Evolutionary conservation across 2,888 invertebrate species (phyloP).

Genomic region (Polyommatus iphigenia): DNA sequence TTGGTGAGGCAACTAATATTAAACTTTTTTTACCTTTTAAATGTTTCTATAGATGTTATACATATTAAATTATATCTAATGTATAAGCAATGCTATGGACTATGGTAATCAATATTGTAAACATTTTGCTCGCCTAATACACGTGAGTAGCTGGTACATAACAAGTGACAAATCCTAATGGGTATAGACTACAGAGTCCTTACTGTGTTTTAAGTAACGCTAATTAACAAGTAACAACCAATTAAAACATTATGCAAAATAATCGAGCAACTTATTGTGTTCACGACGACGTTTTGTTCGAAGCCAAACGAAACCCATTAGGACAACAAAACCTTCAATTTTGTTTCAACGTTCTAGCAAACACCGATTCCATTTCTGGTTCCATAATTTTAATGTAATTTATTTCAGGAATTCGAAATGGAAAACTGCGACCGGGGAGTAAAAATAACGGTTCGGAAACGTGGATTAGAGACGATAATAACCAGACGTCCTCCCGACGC

Average conservation of each 20-base stretch:
- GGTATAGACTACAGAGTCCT: background rate
- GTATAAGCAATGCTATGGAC: too few species aligned
- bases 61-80: too few species aligned
- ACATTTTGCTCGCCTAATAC: background rate
- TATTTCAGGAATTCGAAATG: background rate
- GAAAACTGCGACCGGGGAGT: background rate
- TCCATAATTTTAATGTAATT: background rate
- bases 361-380: background rate
- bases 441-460: conserved; percentile 26
- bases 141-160: background rate
- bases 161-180: background rate
- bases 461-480: conserved; percentile 20
- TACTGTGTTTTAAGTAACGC: background rate
- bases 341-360: background rate
- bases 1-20: background rate
- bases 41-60: too few species aligned
- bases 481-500: conserved; percentile 26
- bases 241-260: conserved; percentile 9
- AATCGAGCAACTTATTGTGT: background rate
- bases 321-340: background rate
- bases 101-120: too few species aligned
- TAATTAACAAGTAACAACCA: background rate
- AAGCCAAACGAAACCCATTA: background rate
- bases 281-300: background rate
- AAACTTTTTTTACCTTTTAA: background rate